Evolutionary conservation across 1,140 invertebrate species (phyloP), one percentile per base, ranked within the genome.

Genomic region (Caerostris extrusa): DNA sequence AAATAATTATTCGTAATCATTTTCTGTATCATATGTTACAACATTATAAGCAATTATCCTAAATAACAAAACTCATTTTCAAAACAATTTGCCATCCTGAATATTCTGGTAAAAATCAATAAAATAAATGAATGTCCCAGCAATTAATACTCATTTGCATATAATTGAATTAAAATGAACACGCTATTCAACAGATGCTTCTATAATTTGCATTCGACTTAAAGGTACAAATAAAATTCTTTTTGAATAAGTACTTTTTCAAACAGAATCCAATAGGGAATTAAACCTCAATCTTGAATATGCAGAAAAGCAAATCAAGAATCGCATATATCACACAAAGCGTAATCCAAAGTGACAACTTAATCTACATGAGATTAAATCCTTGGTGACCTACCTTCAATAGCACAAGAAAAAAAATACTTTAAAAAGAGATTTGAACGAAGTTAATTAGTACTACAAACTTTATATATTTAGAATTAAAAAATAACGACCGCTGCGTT

Each of bases 401-500:
- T 77, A 3, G 71, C 5, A 10, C 34, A 77, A 34, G 10, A 34
- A 53, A 77, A 53, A 77, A 64, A 77, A 77, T 50, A 50, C 71
- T 77, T 77, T 77, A 50, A 77, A 77, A 53, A 77, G 34, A 10
- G 34, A 77, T 77, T 77, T 53, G 53, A 77, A 77, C 19, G 3
- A 77, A 77, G 71, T 77, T 77, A 77, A 77, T 77, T 77, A 77
- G 34, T 77, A 34, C 71, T 34, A 12, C 71, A 50, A 77, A 77
- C 71, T 77, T 3, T 34, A 77, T 53, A 77, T 77, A 77, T 12
- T 77, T 77, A 77, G 34, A 77, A 77, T 77, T 5, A 77, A 77
- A 77, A 5, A 34, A 34, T 34, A 34, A 1, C 34, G 50, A 67
- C 34, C 4, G 50, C 6, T 77, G 71, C 71, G 50, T 12, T 19